phyloP scores from a whole-genome alignment of 2,888 invertebrate genomes.

The Callinectes sapidus region DNA sequence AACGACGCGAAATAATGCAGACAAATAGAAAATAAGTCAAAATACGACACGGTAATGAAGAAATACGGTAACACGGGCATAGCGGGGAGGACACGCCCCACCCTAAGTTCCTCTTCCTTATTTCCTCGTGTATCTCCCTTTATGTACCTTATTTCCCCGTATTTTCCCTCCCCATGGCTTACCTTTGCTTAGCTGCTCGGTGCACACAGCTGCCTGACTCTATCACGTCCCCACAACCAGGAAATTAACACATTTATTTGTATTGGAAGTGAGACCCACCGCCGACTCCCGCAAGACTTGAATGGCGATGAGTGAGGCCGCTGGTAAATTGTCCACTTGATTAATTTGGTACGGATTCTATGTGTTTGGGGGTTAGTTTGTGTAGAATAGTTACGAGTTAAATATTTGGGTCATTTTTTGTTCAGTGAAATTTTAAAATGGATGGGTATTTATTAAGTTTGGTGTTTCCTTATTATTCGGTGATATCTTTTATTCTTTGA shows the following conservation, averaged over 20 bases:
- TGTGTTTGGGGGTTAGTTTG: too few species aligned
- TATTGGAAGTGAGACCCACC: not conserved
- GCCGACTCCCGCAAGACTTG: not conserved
- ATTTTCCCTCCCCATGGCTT: conserved; percentile 23
- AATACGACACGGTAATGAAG: too few species aligned
- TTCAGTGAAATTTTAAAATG: too few species aligned
- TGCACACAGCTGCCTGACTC: conserved; percentile 41
- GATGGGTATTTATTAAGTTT: too few species aligned
- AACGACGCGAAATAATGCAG: too few species aligned
- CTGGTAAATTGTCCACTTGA: not conserved
- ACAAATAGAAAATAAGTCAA: too few species aligned
- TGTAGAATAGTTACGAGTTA: too few species aligned
- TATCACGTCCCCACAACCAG: not conserved
- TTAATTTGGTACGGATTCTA: not conserved
- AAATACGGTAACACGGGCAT: too few species aligned
- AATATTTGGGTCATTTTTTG: too few species aligned
- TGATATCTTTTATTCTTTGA: too few species aligned
- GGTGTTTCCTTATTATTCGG: too few species aligned
- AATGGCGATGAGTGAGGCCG: not conserved
- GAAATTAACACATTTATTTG: conserved; percentile 25
- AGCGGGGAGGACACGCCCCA: conserved; percentile 37
- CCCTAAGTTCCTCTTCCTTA: not conserved
- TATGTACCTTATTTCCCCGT: not conserved
- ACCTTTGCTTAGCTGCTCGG: conserved; percentile 57
- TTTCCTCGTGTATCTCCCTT: not conserved